phyloP scores from a whole-genome alignment of 2,797 vertebrate species.

The Cryptoblepharus egeriae region DNA sequence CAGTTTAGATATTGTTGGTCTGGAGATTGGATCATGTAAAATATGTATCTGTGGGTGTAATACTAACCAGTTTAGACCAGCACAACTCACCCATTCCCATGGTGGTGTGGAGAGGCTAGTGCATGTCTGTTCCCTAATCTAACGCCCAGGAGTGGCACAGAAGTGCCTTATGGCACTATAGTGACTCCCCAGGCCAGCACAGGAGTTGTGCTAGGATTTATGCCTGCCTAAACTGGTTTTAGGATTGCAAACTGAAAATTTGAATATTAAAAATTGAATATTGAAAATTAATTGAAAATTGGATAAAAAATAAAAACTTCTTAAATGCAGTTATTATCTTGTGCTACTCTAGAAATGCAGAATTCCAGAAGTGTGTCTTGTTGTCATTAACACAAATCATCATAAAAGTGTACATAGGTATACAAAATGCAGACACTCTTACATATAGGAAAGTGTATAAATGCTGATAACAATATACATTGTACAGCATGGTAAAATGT shows the following conservation, averaged over 20 bases:
- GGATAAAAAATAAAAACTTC: constrained; percentile 47
- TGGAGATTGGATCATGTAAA: constrained; percentile 31
- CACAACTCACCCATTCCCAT: no score
- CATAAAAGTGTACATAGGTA: not conserved
- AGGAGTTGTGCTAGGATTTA: no score
- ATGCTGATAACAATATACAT: not conserved
- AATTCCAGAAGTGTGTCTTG: not conserved
- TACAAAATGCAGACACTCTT: not conserved
- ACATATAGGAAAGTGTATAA: not conserved
- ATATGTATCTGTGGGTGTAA: constrained; percentile 40
- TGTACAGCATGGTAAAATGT: not conserved
- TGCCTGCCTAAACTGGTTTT: no score
- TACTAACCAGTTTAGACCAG: no score
- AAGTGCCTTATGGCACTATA: no score
- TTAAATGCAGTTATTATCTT: constrained; percentile 30
- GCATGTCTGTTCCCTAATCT: no score
- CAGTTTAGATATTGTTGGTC: constrained; percentile 52
- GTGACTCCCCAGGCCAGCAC: no score
- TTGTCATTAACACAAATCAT: not conserved
- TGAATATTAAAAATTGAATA: no score
- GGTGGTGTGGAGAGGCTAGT: no score
- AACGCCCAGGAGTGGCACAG: no score
- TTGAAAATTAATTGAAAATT: constrained; percentile 58
- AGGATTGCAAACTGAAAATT: no score
- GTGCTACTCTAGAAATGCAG: not conserved